phyloP scores from a whole-genome alignment of 2,888 invertebrate species.

The Chloroclystis v-ata region DNA sequence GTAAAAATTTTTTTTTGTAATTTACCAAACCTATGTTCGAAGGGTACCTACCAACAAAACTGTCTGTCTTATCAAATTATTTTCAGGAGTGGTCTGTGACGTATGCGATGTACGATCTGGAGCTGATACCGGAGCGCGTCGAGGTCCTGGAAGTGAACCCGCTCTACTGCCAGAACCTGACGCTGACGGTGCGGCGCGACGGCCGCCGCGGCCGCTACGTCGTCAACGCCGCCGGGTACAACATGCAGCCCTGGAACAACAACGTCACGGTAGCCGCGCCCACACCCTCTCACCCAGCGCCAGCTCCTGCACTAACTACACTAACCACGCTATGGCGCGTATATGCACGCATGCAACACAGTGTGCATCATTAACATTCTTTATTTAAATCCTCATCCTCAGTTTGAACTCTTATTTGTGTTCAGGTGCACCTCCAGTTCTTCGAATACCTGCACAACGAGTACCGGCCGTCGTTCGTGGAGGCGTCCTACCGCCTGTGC shows the following conservation, averaged over 20 bases:
- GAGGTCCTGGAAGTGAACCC: neutral
- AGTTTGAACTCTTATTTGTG: neutral
- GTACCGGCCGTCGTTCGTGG: slow-evolving; percentile 26
- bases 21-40: too few relatives aligned
- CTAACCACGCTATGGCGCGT: too few relatives aligned
- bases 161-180: neutral
- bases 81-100: neutral
- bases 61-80: too few relatives aligned
- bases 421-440: neutral
- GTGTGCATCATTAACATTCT: too few relatives aligned
- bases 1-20: too few relatives aligned
- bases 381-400: too few relatives aligned
- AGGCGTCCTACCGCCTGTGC: slow-evolving; percentile 36
- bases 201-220: slow-evolving; percentile 1
- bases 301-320: too few relatives aligned
- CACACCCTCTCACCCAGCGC: neutral
- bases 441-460: neutral
- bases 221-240: neutral
- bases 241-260: neutral
- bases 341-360: too few relatives aligned
- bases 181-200: neutral
- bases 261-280: neutral
- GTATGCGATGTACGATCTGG: neutral
- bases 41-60: too few relatives aligned
- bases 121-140: neutral